Base-by-base conservation (phyloP, 2,797 vertebrate genomes). In the Cynodonichthys magdalenae region DNA sequence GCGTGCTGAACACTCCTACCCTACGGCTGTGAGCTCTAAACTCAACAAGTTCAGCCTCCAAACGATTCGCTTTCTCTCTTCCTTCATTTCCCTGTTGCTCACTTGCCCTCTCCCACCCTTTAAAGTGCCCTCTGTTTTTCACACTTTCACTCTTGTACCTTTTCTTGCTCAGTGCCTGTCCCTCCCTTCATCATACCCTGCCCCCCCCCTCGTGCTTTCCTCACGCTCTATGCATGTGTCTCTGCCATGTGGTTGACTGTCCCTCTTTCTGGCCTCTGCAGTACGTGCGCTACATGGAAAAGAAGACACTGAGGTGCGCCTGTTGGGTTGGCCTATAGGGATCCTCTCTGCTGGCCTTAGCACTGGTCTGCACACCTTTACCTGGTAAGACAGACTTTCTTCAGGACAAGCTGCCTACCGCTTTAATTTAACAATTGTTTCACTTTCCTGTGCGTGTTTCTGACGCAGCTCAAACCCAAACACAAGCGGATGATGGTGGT, bases 291-390 rank as follows among this genome's bases (percentile, higher is more conserved):
- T 94, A 93, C 84, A 89, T 93, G 90, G 93, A 96, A 91, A 95
- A 94, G 73, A 95, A 92, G 82, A 92, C 94, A 77, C 93, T 95
- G 79, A 95, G 95, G 94, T 95, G 95, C 74, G 91, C 93, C 91
- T 97, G 94, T 88, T 95, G 95, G 95, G 87, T 95, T 81, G 95
- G 94, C 88, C n/a, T n/a, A 75, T 96, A 86, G 95, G 94, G 77
- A 94, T 96, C 85, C 91, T 96, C 59, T 95, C 94, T 71, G 94
- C 94, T 81, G 95, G 95, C 58, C 94, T 95, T 74, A 95, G 95
- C 89, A 96, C 95, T 0, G 94, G 94, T 53, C 92, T 96, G 69
- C 96, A 96, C 86, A 96, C 94, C 79, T 95, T 36, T 95, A 96
- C 85, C 91, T 96, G 96, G 97, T 99, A 95, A 97, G 93, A 57